phyloP scores from a whole-genome alignment of 2,113 vertebrate species.

The Speoplatyrhinus poulsoni region DNA sequence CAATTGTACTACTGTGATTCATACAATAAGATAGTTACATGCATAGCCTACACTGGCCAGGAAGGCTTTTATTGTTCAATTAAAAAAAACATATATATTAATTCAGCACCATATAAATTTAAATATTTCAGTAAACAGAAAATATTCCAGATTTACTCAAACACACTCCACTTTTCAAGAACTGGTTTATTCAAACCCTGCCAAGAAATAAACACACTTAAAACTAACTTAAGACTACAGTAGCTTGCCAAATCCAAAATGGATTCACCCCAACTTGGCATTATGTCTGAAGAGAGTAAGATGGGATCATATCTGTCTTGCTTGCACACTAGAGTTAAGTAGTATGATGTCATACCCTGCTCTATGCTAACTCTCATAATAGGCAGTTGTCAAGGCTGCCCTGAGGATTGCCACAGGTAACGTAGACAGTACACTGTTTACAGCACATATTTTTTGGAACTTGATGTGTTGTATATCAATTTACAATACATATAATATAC shows the following conservation, averaged over 20 bases:
- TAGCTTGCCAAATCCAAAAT: conserved; percentile 1
- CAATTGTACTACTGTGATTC: too few relatives aligned
- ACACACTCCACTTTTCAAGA: not conserved
- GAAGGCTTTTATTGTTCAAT: too few relatives aligned
- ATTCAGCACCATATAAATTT: not conserved
- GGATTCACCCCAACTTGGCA: conserved; percentile 20
- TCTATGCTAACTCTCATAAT: conserved; percentile 11
- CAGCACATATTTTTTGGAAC: conserved; percentile 15
- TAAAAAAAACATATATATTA: too few relatives aligned
- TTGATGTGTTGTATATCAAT: conserved; percentile 13
- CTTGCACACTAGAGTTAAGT: conserved; percentile 28
- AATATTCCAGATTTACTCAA: not conserved
- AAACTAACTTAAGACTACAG: conserved; percentile 1
- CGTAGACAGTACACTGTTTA: conserved; percentile 15
- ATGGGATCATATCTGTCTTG: conserved; percentile 18
- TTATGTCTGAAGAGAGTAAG: conserved; percentile 17
- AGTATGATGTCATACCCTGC: conserved; percentile 23
- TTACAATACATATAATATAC: not conserved
- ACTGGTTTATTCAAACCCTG: conserved; percentile 2
- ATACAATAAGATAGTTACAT: too few relatives aligned
- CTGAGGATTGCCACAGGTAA: conserved; percentile 28
- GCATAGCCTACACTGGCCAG: too few relatives aligned
- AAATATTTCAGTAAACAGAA: conserved; percentile 2
- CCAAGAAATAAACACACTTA: not conserved
- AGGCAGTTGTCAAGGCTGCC: conserved; percentile 50